These are phyloP conservation scores for Poecilia latipinna DNA, from an alignment of 2,113 vertebrate genomes.

Conservation along the genomic window DNA sequence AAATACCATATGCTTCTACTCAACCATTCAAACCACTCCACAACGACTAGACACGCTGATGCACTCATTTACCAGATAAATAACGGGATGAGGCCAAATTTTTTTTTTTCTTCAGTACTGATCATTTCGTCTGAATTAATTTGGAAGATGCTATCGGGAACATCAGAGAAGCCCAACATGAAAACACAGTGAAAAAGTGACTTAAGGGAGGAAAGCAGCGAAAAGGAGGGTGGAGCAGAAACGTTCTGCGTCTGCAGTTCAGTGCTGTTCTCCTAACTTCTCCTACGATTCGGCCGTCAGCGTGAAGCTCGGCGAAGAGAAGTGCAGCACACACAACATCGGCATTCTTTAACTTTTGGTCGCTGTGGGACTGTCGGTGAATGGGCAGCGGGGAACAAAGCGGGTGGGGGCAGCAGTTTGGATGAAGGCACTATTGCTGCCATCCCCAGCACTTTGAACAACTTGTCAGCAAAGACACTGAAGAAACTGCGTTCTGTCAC, in stretches of 20 bases:
- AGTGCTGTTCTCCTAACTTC: conserved; percentile 61
- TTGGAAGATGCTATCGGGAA: conserved; percentile 42
- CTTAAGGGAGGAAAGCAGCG: conserved; percentile 52
- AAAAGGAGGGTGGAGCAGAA: conserved; percentile 65
- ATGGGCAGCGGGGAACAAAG: conserved; percentile 83
- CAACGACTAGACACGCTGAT: not conserved
- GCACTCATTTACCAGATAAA: not conserved
- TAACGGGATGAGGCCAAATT: not conserved
- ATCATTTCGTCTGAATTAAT: conserved; percentile 9
- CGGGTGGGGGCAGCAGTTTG: conserved; percentile 77
- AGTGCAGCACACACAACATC: conserved; percentile 71
- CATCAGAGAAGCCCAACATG: conserved; percentile 31
- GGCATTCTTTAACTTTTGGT: conserved; percentile 84
- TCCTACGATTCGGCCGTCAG: conserved; percentile 46
- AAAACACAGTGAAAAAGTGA: conserved; percentile 10
- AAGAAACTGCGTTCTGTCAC: conserved; percentile 93
- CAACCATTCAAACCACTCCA: conserved; percentile 30
- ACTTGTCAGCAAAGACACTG: conserved; percentile 94
- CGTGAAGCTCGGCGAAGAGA: conserved; percentile 47
- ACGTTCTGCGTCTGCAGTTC: conserved; percentile 49
- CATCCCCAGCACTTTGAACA: conserved; percentile 96
- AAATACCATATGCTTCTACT: conserved; percentile 72
- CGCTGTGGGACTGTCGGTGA: conserved; percentile 72
- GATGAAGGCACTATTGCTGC: conserved; percentile 90
- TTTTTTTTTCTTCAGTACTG: not conserved